These are phyloP conservation scores for Brienomyrus longianalis DNA, from an alignment of 2,113 vertebrate species.

Conservation along the genomic window DNA sequence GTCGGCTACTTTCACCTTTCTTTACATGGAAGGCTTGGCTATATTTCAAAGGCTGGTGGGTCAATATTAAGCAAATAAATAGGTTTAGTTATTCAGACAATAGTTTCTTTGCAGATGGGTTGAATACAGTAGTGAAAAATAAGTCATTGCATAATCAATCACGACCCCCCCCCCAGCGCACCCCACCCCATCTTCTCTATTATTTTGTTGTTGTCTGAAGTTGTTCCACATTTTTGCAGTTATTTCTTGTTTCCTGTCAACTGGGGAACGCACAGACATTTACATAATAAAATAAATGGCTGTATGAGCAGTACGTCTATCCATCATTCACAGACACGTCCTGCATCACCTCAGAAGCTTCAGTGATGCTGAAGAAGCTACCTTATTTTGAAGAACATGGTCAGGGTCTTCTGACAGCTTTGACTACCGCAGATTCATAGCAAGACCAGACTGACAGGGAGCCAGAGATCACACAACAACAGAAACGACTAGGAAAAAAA, in stretches of 20 bases:
- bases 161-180: not conserved
- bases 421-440: not conserved
- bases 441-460: not conserved
- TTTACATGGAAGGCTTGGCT: not conserved
- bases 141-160: not conserved
- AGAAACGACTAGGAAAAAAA: not conserved
- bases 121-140: not conserved
- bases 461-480: not conserved
- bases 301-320: not conserved
- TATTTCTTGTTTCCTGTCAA: not conserved
- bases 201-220: not conserved
- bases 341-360: not conserved
- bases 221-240: not conserved
- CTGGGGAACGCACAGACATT: not conserved
- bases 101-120: not conserved
- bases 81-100: not conserved
- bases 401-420: not conserved
- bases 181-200: not conserved
- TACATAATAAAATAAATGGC: not conserved
- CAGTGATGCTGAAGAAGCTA: not conserved
- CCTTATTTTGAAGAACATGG: not conserved
- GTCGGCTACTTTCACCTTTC: not conserved
- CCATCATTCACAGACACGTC: not conserved
- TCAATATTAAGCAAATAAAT: not conserved
- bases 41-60: slow-evolving; percentile 1